Evolutionary conservation across 2,797 vertebrate species (phyloP).

Genomic region (Eurystomus glaucurus): DNA sequence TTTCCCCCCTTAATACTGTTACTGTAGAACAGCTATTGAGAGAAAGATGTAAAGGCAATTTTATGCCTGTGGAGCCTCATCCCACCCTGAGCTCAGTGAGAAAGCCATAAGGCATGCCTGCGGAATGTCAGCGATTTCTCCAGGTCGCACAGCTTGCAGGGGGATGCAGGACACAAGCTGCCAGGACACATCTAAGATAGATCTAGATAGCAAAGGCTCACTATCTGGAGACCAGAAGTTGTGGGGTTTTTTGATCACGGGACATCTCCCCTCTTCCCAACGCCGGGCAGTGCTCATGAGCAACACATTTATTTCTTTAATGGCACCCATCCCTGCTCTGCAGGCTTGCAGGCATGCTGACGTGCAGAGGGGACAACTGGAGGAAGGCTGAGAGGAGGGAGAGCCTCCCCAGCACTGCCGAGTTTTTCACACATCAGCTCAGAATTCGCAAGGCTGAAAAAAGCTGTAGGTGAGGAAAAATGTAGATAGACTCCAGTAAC

Average conservation of each 20-base stretch:
- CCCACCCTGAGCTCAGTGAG: background rate
- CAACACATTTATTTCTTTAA: background rate
- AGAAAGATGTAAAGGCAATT: background rate
- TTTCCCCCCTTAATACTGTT: background rate
- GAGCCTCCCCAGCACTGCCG: accelerated
- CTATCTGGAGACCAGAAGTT: background rate
- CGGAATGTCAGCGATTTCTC: background rate
- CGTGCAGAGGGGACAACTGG: background rate
- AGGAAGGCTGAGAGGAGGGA: background rate
- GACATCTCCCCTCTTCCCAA: background rate
- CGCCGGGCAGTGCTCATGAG: accelerated
- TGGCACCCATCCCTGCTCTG: background rate
- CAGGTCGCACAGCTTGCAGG: background rate
- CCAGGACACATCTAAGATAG: accelerated
- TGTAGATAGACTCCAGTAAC: background rate
- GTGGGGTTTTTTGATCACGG: accelerated
- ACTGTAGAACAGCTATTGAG: background rate
- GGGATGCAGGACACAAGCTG: background rate
- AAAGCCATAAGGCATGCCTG: accelerated
- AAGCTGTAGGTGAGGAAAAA: background rate
- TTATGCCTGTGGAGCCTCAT: background rate
- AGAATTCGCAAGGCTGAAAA: background rate
- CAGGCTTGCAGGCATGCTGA: background rate
- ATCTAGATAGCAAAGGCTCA: background rate
- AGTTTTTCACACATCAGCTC: background rate